Conservation (phyloP, 2,113 vertebrate species). For the Daphoenositta chrysoptera region DNA sequence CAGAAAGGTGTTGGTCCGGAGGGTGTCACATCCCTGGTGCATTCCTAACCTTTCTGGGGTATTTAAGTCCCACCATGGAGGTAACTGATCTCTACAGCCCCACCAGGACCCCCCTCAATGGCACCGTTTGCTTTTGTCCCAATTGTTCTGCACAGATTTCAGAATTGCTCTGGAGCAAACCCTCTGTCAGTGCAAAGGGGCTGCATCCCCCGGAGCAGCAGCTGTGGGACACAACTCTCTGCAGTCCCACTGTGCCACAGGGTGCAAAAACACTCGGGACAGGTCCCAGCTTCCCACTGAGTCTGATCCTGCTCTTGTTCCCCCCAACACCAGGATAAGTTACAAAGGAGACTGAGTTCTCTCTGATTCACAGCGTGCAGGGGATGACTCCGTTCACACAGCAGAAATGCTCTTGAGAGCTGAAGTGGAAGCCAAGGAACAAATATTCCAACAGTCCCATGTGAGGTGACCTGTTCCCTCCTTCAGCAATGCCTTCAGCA, state of each 20-base stretch:
- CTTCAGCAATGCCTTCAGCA: not conserved
- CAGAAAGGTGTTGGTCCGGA: not conserved
- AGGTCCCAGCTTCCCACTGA: not conserved
- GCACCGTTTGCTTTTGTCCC: accelerated
- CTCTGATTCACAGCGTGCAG: not conserved
- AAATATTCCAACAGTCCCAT: not conserved
- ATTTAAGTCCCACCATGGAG: not conserved
- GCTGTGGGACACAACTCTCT: not conserved
- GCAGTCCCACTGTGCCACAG: not conserved
- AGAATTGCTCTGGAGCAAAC: not conserved
- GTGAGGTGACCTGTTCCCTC: not conserved
- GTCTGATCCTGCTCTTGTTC: not conserved
- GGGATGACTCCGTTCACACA: not conserved
- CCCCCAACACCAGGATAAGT: not conserved
- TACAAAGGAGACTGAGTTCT: not conserved
- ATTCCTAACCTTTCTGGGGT: not conserved
- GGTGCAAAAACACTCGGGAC: too few species aligned
- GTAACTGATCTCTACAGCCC: not conserved
- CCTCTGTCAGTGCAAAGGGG: not conserved
- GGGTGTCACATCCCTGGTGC: too few species aligned
- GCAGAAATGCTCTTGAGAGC: not conserved
- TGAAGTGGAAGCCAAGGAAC: not conserved
- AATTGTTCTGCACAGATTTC: not conserved
- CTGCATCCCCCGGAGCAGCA: not conserved
- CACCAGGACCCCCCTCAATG: too few species aligned